Percentiles rank a stretch among this genome's conserved stretches.
Conservation (phyloP, 1,140 invertebrate genomes). For the Pseudachorutes palmiensis region DNA sequence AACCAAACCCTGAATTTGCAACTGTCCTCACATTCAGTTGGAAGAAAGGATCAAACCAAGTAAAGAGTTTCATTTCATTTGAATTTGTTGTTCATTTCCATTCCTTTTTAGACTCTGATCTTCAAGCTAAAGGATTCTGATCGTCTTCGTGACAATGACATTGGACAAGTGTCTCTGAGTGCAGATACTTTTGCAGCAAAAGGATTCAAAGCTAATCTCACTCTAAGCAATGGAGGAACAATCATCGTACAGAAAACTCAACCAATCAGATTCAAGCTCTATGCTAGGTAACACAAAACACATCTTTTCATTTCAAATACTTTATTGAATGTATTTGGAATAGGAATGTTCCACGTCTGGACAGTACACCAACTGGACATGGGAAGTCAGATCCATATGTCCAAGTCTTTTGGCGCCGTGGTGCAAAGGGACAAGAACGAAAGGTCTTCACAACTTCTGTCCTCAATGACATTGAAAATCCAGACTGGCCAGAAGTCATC, state of each 20-base stretch:
- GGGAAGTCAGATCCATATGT: conserved; percentile 30
- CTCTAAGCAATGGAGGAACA: conserved; percentile 16
- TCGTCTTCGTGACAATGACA: conserved; percentile 21
- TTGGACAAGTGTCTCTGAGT: conserved; percentile 21
- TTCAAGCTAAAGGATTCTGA: conserved; percentile 30
- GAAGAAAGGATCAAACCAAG: neutral
- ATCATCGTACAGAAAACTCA: conserved; percentile 21
- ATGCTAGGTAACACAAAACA: conserved; percentile 15
- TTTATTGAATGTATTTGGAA: neutral
- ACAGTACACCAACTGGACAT: conserved; percentile 9
- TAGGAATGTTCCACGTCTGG: conserved; percentile 26
- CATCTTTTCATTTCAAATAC: neutral
- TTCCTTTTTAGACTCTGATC: conserved; percentile 17
- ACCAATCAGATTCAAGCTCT: conserved; percentile 26
- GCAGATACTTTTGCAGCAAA: conserved; percentile 23
- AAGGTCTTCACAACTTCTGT: conserved; percentile 24
- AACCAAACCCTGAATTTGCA: conserved; percentile 4
- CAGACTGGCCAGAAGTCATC: conserved; percentile 22
- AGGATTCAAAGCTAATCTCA: conserved; percentile 22
- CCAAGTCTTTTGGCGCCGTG: conserved; percentile 26
- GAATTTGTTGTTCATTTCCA: neutral
- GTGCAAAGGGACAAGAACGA: conserved; percentile 21
- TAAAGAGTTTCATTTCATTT: neutral
- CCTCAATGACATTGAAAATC: conserved; percentile 29
- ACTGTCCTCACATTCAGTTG: neutral